Base-by-base conservation (phyloP, 2,797 vertebrate genomes). In the Cyprinodon diabolis region DNA sequence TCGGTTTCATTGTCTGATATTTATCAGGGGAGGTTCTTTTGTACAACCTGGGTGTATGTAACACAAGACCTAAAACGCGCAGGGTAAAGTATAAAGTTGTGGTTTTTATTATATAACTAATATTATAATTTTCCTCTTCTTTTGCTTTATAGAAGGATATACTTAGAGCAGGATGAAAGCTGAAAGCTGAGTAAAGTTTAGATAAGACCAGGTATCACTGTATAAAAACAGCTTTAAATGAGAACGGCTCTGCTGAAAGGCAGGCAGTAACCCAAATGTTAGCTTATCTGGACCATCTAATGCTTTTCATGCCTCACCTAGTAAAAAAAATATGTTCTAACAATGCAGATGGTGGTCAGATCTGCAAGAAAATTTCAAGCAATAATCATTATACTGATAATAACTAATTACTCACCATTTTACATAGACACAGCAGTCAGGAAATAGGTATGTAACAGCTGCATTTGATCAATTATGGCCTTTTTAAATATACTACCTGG, bases 21-120 rank as follows among this genome's bases (percentile, higher is more conserved):
- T 40, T 62, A 62, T 62, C 58, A 62, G 58, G 58, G 58, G 35
- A 37, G 35, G 35, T 37, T 40, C 58, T 40, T 62, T 62, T 62
- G 58, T 40, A 19, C 17, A 62, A 62, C 58, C 19, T 62, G 35
- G 35, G 35, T 21, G 11, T 37, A 40, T 62, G 58, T 62, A 37
- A 62, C 8, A 40, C 58, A 62, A 60, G 57, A 17, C 57, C 19
- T 10, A 35, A 60, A 40, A 62, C 12, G 3, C 40, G 58, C 7
- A 37, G 40, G 4, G 15, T 62, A 9, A 40, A 19, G 35, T 21
- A 10, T 19, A 40, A 35, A 8, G 30, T 37, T 40, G 40, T 40
- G 17, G 35, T 40, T 40, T 40, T 60, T 37, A 60, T 37, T 37
- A 4, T 37, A 21, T 40, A 4, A 11, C 58, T 17, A 19, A 21